Evolutionary conservation across 2,113 vertebrate species (phyloP).

Genomic region (Plotosus lineatus): DNA sequence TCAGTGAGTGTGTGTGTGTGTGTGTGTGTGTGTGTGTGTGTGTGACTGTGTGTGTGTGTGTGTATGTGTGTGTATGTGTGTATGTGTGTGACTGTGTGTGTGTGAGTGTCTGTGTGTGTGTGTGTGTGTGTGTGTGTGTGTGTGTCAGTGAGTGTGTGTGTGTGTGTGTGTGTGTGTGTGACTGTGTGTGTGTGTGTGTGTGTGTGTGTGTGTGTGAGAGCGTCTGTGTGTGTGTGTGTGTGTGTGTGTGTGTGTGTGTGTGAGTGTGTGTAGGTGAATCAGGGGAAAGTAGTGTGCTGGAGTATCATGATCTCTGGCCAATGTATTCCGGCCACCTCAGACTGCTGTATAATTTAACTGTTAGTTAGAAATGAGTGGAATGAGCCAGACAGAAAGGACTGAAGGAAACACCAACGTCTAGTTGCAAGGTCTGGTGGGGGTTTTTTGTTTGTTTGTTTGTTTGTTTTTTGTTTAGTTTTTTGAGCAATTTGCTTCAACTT

Average conservation of each 20-base stretch:
- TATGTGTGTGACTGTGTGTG: not conserved
- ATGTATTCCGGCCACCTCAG: not conserved
- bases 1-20: not conserved
- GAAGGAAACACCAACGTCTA: not conserved
- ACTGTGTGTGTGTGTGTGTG: not conserved
- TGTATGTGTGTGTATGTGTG: too few relatives aligned
- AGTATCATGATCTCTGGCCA: not conserved
- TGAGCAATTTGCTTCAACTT: not conserved
- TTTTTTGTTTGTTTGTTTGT: too few relatives aligned
- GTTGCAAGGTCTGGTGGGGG: too few relatives aligned
- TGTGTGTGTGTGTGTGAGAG: too few relatives aligned
- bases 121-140: not conserved
- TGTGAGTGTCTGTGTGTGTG: not conserved
- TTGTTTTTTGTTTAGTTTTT: too few relatives aligned
- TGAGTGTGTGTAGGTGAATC: not conserved
- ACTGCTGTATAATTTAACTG: not conserved
- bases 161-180: not conserved
- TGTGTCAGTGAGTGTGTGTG: not conserved
- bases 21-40: not conserved
- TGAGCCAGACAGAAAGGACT: not conserved
- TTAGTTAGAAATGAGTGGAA: slow-evolving; percentile 1
- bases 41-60: too few relatives aligned
- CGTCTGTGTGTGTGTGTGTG: not conserved
- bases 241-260: not conserved
- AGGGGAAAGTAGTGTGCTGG: not conserved